phyloP scores from a whole-genome alignment of 2,888 invertebrate species.

The Tachina grossa region DNA sequence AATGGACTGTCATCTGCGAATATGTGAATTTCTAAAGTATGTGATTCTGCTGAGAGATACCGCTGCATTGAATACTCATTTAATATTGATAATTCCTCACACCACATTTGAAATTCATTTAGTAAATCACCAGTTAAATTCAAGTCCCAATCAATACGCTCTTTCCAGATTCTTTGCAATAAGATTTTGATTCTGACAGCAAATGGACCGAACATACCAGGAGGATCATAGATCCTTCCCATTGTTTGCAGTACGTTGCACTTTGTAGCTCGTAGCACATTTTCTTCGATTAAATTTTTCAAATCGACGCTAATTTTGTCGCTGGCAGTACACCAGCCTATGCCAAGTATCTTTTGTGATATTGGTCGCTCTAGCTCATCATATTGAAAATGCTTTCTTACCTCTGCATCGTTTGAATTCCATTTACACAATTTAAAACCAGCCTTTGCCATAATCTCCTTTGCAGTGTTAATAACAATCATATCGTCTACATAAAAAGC shows the following conservation, averaged over 20 bases:
- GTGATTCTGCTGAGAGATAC: constrained; percentile 23
- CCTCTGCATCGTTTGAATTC: constrained; percentile 52
- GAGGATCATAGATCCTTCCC: constrained; percentile 61
- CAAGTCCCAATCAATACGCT: constrained; percentile 48
- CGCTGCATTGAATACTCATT: constrained; percentile 34
- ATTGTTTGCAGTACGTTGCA: constrained; percentile 61
- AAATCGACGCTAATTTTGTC: constrained; percentile 55
- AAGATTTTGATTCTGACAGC: constrained; percentile 64
- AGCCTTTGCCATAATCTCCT: constrained; percentile 59
- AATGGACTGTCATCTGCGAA: constrained; percentile 65
- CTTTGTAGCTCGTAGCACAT: constrained; percentile 45
- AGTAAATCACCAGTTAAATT: constrained; percentile 42
- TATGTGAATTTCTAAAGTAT: constrained; percentile 42
- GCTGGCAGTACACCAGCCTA: constrained; percentile 50
- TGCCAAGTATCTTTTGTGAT: constrained; percentile 63
- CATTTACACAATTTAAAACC: constrained; percentile 67
- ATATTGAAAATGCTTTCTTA: constrained; percentile 33
- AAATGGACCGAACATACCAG: constrained; percentile 62
- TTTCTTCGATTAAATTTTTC: constrained; percentile 49
- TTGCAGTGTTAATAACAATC: constrained; percentile 50
- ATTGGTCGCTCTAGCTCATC: constrained; percentile 33
- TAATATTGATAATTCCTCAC: constrained; percentile 28
- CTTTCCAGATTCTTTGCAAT: constrained; percentile 54
- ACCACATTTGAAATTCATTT: constrained; percentile 28
- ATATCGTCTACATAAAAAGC: constrained; percentile 61